Evolutionary conservation across 2,797 vertebrate species (phyloP), one percentile per base, ranked within the genome.

Genomic region (Pagetopsis macropterus): DNA sequence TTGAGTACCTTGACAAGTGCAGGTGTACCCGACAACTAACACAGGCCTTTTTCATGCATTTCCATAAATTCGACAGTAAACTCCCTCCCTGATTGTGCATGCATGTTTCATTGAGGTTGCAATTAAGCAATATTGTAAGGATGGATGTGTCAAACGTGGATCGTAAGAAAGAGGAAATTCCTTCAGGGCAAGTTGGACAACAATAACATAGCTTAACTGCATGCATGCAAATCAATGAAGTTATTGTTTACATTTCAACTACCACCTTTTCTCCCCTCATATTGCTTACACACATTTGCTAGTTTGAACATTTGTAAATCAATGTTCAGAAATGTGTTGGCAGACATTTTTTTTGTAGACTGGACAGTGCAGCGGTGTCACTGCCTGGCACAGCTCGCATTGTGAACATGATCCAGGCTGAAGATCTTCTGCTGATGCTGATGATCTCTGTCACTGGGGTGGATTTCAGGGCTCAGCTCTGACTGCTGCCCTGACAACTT

Each of bases 1-100:
- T 90, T 87, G 91, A 91, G 92, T 86, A 91, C 91, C 88, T 91
- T 92, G 91, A 93, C 92, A 93, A 91, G 91, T 86, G 87, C 93
- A 93, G 92, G 91, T 93, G 92, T 90, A 89, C 79, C 83, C 87
- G 76, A 72, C 88, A 78, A 85, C 90, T 75, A 87, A 80, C 86
- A 79, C 76, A 66, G 87, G 86, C 78, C 83, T 76, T 86, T 81
- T 83, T 85, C 58, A 5, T 33, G 61, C 87, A 85, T 93, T 92
- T 92, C 89, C 91, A 91, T 91, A 88, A 92, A 92, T 90, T 76
- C 82, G 72, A 86, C 88, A 75, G 82, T 87, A 85, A 89, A 87
- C 84, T 81, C 83, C 75, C 79, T 70, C 82, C 86, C 74, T 88
- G 86, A 89, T 86, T 88, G 85, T 84, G 76, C 82, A 33, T 56